These are phyloP conservation scores for Myotis davidii DNA, from an alignment of 2,113 vertebrate genomes.

Conservation along the genomic window DNA sequence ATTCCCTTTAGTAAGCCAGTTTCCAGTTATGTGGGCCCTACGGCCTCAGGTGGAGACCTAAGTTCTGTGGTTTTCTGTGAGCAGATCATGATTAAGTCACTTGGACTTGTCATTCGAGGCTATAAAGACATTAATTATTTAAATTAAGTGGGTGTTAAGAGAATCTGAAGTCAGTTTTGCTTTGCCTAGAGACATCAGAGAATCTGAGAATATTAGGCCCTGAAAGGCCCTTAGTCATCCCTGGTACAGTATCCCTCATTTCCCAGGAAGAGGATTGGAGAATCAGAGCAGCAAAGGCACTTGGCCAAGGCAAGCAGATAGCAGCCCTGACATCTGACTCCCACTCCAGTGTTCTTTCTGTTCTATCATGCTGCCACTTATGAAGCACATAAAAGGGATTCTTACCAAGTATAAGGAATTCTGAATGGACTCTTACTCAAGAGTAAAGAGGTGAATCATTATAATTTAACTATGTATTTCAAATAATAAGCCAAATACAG, in stretches of 20 bases:
- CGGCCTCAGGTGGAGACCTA: conserved; percentile 70
- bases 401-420: neutral
- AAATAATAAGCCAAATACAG: neutral
- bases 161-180: conserved; percentile 78
- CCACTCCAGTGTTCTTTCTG: conserved; percentile 6
- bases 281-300: conserved; percentile 1
- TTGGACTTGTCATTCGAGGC: conserved; percentile 81
- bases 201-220: conserved; percentile 2
- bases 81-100: conserved; percentile 83
- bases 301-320: neutral
- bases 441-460: neutral
- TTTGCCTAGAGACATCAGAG: conserved; percentile 80
- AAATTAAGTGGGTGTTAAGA: conserved; percentile 84
- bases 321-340: neutral
- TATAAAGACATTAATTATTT: conserved; percentile 86
- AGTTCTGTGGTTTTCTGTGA: conserved; percentile 75
- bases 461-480: conserved; percentile 10
- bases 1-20: conserved; percentile 52
- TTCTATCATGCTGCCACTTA: neutral
- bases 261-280: conserved; percentile 35
- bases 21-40: conserved; percentile 54
- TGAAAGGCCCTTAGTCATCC: conserved; percentile 39
- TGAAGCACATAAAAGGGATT: neutral
- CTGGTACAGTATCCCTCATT: neutral
- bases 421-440: conserved; percentile 22